Evolutionary conservation across 2,797 vertebrate genomes (phyloP).

Genomic region (Cuculus canorus): DNA sequence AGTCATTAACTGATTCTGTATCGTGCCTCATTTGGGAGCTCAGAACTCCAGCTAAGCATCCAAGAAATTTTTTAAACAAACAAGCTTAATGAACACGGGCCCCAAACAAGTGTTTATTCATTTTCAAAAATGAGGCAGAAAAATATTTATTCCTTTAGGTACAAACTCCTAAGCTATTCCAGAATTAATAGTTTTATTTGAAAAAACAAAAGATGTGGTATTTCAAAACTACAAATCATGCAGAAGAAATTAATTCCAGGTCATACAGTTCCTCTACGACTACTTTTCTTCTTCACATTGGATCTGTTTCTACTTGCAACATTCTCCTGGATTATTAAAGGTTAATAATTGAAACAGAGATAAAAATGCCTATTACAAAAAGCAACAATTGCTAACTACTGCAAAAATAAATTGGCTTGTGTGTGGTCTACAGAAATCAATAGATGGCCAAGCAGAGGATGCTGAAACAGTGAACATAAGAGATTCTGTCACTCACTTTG

Average conservation of each 20-base stretch:
- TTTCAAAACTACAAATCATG: neutral
- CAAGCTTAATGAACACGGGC: neutral
- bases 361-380: constrained; percentile 17
- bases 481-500: neutral
- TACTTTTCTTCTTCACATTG: neutral
- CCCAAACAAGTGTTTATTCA: neutral
- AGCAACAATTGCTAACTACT: neutral
- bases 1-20: neutral
- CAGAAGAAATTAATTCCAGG: neutral
- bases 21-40: neutral
- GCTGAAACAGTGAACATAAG: constrained; percentile 6
- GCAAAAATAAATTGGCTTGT: constrained; percentile 18
- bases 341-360: neutral
- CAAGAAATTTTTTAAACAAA: neutral
- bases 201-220: neutral
- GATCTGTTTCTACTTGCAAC: constrained; percentile 24
- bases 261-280: neutral
- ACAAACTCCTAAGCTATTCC: neutral
- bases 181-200: neutral
- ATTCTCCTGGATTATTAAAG: constrained; percentile 5
- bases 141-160: neutral
- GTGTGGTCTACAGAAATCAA: constrained; percentile 47
- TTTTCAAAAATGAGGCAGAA: neutral
- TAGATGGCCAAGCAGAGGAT: neutral
- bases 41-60: neutral